These are phyloP conservation scores for Panthera leo DNA, from an alignment of 2,113 vertebrate genomes.

Conservation along the genomic window DNA sequence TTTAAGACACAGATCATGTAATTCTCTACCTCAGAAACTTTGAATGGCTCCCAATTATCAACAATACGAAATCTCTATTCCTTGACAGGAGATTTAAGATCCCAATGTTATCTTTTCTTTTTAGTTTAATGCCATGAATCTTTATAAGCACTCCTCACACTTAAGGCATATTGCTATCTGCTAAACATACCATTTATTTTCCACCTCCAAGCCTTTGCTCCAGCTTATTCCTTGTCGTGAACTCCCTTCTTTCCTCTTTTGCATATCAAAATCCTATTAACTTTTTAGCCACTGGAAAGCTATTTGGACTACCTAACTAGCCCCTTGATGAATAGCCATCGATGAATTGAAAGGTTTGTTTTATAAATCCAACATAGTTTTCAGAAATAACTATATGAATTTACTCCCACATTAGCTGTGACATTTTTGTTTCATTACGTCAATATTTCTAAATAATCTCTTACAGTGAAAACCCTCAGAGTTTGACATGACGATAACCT, in stretches of 20 bases:
- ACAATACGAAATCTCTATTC: background rate
- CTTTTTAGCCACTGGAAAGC: background rate
- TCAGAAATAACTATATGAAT: background rate
- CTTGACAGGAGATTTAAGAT: background rate
- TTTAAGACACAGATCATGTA: background rate
- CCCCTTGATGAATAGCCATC: background rate
- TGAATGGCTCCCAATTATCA: background rate
- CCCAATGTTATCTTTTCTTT: background rate
- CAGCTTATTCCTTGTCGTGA: background rate
- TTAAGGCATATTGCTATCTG: background rate
- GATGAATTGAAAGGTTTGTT: conserved; percentile 28
- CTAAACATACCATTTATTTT: background rate
- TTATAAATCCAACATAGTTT: conserved; percentile 27
- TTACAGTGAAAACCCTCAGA: background rate
- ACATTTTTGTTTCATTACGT: conserved; percentile 2
- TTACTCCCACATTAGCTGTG: background rate
- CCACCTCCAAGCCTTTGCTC: background rate
- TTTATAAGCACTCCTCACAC: background rate
- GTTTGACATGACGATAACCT: background rate
- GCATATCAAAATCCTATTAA: background rate
- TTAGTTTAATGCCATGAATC: background rate
- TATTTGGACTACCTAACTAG: background rate
- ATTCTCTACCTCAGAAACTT: background rate
- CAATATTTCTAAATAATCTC: background rate
- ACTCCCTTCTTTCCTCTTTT: background rate